phyloP scores from a whole-genome alignment of 1,140 invertebrate genomes.

The Mamestra configurata region DNA sequence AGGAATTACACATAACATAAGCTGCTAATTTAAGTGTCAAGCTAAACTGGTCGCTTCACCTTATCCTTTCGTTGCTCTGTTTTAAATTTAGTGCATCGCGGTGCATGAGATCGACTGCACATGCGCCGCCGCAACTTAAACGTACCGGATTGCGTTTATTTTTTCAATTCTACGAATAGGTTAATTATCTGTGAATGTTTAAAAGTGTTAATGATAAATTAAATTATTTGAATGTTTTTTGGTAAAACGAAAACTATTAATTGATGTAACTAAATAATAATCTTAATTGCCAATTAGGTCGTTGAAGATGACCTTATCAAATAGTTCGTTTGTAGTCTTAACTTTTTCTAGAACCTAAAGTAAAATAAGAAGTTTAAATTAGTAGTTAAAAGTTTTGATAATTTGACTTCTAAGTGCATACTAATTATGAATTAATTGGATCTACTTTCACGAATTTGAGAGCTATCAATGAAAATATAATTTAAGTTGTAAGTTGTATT shows the following conservation, averaged over 20 bases:
- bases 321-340: constrained; percentile 22
- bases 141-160: constrained; percentile 54
- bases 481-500: not conserved
- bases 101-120: constrained; percentile 69
- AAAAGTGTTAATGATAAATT: not conserved
- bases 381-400: constrained; percentile 36
- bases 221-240: not conserved
- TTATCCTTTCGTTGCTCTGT: constrained; percentile 61
- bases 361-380: constrained; percentile 41
- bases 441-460: not conserved
- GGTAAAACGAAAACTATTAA: not conserved
- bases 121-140: constrained; percentile 58
- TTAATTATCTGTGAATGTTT: constrained; percentile 6
- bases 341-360: constrained; percentile 18
- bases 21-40: constrained; percentile 51
- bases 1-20: not conserved
- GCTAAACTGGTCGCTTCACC: constrained; percentile 55
- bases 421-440: constrained; percentile 23
- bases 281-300: constrained; percentile 8
- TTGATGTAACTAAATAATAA: constrained; percentile 23
- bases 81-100: constrained; percentile 78
- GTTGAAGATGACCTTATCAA: not conserved
- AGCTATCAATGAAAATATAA: not conserved
- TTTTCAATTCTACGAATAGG: constrained; percentile 14
- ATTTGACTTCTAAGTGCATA: constrained; percentile 31